Percentiles rank a stretch among this genome's conserved stretches.
Evolutionary conservation across 2,797 vertebrate species (phyloP).

Genomic region (Furcifer pardalis): DNA sequence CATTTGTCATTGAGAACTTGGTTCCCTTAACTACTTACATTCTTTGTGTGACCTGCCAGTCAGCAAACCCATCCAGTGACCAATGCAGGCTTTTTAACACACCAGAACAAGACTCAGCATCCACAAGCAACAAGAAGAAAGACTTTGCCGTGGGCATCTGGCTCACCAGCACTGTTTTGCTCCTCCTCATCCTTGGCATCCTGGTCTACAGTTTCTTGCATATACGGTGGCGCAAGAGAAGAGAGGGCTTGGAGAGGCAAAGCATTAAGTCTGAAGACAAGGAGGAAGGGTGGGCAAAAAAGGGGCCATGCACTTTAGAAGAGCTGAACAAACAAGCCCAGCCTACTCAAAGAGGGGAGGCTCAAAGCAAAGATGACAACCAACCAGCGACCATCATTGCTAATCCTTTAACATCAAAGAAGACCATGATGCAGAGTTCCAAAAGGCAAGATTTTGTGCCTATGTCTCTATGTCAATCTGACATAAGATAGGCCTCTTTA

Average conservation of each 20-base stretch:
- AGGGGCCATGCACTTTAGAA: accelerated
- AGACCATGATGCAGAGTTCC: constrained; percentile 42
- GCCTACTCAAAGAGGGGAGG: not conserved
- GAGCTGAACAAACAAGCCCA: constrained; percentile 28
- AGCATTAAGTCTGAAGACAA: constrained; percentile 36
- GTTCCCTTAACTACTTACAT: constrained; percentile 86
- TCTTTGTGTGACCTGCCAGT: constrained; percentile 88
- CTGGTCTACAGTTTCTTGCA: constrained; percentile 86
- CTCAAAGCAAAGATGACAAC: constrained; percentile 57
- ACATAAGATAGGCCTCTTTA: constrained; percentile 28
- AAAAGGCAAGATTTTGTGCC: constrained; percentile 64
- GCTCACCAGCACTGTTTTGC: constrained; percentile 86
- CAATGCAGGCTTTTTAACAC: constrained; percentile 90
- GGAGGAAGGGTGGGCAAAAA: constrained; percentile 15
- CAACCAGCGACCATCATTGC: constrained; percentile 69
- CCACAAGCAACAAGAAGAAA: constrained; percentile 74
- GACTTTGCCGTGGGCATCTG: constrained; percentile 86
- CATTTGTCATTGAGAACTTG: constrained; percentile 82
- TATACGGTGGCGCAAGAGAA: constrained; percentile 75
- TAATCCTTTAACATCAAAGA: constrained; percentile 67
- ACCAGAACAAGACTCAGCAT: constrained; percentile 66
- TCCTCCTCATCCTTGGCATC: constrained; percentile 81
- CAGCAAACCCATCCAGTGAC: constrained; percentile 82
- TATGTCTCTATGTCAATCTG: constrained; percentile 27
- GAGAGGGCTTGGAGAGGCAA: constrained; percentile 30